Percentiles rank a stretch among this genome's conserved stretches.
Evolutionary conservation across 2,113 vertebrate species (phyloP).

Genomic region (Pyrgilauda ruficollis): DNA sequence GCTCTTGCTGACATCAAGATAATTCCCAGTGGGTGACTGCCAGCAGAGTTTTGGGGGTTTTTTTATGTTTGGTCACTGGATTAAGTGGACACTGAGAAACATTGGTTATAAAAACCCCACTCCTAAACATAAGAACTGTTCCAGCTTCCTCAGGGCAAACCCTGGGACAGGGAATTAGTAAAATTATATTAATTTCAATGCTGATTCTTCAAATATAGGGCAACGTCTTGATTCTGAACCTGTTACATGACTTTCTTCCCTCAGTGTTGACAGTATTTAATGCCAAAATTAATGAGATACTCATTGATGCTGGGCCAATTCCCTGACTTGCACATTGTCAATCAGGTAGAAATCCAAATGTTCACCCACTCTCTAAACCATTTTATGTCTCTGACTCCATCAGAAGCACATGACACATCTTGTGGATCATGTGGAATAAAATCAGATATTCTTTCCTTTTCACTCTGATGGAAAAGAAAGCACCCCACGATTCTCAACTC

Average conservation of each 20-base stretch:
- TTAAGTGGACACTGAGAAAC: neutral
- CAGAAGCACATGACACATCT: constrained; percentile 10
- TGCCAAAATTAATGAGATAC: constrained; percentile 10
- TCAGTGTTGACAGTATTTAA: neutral
- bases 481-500: constrained; percentile 5
- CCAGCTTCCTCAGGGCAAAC: neutral
- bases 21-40: neutral
- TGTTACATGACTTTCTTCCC: neutral
- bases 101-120: accelerated
- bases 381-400: constrained; percentile 19
- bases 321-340: constrained; percentile 22
- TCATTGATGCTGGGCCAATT: constrained; percentile 26
- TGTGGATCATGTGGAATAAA: constrained; percentile 6
- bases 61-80: neutral
- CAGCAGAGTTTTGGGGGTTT: neutral
- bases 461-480: neutral
- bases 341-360: constrained; percentile 58
- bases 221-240: neutral
- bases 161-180: neutral
- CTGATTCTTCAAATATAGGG: neutral
- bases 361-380: constrained; percentile 4
- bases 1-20: neutral
- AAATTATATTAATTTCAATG: neutral
- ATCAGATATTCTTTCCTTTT: constrained; percentile 3
- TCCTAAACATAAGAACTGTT: neutral